Conservation (phyloP, 1,140 invertebrate species). For the Drosophila ercepeae region DNA sequence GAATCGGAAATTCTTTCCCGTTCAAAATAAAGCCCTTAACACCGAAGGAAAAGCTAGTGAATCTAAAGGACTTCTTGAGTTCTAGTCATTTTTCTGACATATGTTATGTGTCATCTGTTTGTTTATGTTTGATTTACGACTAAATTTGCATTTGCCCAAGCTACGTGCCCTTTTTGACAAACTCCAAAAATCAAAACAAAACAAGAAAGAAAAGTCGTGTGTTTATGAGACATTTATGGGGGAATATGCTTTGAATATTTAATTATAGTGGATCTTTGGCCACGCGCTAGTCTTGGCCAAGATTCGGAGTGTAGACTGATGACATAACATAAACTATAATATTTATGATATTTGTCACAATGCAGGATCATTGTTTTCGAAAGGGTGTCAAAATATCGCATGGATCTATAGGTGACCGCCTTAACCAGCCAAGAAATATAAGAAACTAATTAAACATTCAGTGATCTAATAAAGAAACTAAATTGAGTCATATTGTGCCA, state of each 20-base stretch:
- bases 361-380: conserved; percentile 17
- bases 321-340: not conserved
- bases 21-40: too few relatives aligned
- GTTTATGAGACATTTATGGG: conserved; percentile 73
- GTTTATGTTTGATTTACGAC: conserved; percentile 62
- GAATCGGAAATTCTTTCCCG: too few relatives aligned
- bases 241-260: conserved; percentile 70
- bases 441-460: not conserved
- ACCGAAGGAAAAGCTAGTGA: too few relatives aligned
- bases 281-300: conserved; percentile 41
- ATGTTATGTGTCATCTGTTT: conserved; percentile 9
- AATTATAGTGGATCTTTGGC: conserved; percentile 37
- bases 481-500: conserved; percentile 58
- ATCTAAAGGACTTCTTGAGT: too few relatives aligned
- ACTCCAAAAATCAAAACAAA: conserved; percentile 26
- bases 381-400: not conserved
- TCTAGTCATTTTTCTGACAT: conserved; percentile 3
- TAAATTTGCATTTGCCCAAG: conserved; percentile 53
- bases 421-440: not conserved
- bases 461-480: not conserved
- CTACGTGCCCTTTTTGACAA: conserved; percentile 64
- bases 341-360: conserved; percentile 10
- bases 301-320: conserved; percentile 38
- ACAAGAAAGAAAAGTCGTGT: conserved; percentile 15
- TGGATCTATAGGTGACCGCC: not conserved